These are phyloP conservation scores for Catostylus mosaicus DNA, from an alignment of 30 jellyfish, hydroid and myxozoan species.

Conservation along the genomic window DNA sequence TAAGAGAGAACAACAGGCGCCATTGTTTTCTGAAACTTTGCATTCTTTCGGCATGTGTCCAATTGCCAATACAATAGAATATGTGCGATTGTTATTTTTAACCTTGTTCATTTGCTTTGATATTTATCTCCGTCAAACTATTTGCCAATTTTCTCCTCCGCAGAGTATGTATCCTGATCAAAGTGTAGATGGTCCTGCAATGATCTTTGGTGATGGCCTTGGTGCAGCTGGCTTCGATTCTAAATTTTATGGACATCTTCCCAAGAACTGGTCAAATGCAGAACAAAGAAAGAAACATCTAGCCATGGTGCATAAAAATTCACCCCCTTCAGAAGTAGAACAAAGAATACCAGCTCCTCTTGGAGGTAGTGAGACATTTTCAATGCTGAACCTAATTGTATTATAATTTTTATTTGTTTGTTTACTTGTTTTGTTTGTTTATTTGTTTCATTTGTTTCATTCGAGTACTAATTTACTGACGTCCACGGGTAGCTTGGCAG, in stretches of 20 bases:
- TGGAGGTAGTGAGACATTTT: too few relatives aligned
- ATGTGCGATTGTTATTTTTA: neutral
- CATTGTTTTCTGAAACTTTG: too few relatives aligned
- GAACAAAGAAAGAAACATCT: slow-evolving; percentile 22
- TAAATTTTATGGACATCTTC: slow-evolving; percentile 81
- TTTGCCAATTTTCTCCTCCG: slow-evolving; percentile 1
- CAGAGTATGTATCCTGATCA: neutral
- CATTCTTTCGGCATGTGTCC: neutral
- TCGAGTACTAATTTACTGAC: too few relatives aligned
- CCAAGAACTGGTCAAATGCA: slow-evolving; percentile 79
- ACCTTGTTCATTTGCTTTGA: too few relatives aligned
- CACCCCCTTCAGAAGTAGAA: slow-evolving; percentile 4
- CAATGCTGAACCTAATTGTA: too few relatives aligned
- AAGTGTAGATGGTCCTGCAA: slow-evolving; percentile 36
- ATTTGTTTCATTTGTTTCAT: too few relatives aligned
- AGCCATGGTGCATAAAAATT: neutral
- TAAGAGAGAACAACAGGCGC: too few relatives aligned
- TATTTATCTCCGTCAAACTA: too few relatives aligned
- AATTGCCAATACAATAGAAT: neutral
- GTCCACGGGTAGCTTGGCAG: too few relatives aligned
- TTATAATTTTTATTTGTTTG: too few relatives aligned
- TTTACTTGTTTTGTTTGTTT: too few relatives aligned
- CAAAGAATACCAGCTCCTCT: slow-evolving; percentile 7
- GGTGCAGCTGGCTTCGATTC: slow-evolving; percentile 98
- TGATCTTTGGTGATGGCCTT: slow-evolving; percentile 77